A percentile compares a stretch with the other conserved stretches of the same genome.
Conservation (phyloP, 2,113 vertebrate genomes). For the Dinomys branickii region DNA sequence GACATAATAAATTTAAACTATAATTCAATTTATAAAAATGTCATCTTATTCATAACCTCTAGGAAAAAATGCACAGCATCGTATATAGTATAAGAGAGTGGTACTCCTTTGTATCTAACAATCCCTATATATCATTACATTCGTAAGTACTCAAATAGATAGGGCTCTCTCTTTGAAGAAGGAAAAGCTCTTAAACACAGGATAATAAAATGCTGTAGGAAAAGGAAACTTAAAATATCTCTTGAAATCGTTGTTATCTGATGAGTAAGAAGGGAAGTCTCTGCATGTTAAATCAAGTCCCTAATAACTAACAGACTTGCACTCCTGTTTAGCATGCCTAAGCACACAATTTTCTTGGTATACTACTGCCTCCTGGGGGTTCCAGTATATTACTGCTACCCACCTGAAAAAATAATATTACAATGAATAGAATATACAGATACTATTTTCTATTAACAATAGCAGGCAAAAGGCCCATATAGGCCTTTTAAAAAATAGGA, state of each 20-base stretch:
- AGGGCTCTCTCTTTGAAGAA: slow-evolving; percentile 7
- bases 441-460: neutral
- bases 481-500: neutral
- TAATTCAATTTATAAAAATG: slow-evolving; percentile 13
- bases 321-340: neutral
- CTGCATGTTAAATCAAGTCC: neutral
- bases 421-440: neutral
- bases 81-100: neutral
- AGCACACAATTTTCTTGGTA: slow-evolving; percentile 29
- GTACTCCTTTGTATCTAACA: neutral
- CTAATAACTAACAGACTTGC: slow-evolving; percentile 45
- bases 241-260: slow-evolving; percentile 18
- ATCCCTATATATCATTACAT: neutral
- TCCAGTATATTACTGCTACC: neutral
- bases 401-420: slow-evolving; percentile 20
- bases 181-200: slow-evolving; percentile 34
- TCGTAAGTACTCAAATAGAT: slow-evolving; percentile 20
- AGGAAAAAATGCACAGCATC: neutral
- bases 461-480: neutral
- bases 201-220: neutral
- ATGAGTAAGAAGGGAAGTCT: slow-evolving; percentile 35
- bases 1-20: slow-evolving; percentile 53
- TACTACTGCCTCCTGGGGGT: slow-evolving; percentile 65
- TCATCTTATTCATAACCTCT: neutral
- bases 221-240: slow-evolving; percentile 19